Evolutionary conservation across 2,113 vertebrate species (phyloP).

Genomic region (Cebus imitator): DNA sequence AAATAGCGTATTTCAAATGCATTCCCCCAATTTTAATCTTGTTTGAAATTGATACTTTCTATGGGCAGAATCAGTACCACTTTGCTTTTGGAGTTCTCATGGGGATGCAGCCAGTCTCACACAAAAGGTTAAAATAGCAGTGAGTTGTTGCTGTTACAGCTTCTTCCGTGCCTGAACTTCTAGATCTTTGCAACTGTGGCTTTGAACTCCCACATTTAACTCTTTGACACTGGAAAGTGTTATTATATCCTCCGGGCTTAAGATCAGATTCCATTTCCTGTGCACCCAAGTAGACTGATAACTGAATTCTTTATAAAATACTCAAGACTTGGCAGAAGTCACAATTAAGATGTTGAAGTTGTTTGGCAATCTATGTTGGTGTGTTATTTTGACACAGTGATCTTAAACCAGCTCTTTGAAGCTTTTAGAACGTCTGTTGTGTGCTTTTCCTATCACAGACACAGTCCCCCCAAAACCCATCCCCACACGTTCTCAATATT

Average conservation of each 20-base stretch:
- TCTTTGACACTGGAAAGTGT: slow-evolving; percentile 44
- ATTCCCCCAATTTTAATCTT: background rate
- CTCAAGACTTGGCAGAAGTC: slow-evolving; percentile 52
- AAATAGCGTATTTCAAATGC: background rate
- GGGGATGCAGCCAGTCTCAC: background rate
- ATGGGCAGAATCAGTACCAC: background rate
- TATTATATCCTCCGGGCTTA: background rate
- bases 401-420: slow-evolving; percentile 24
- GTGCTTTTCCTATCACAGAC: background rate
- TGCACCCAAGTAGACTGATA: slow-evolving; percentile 31
- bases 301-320: slow-evolving; percentile 55
- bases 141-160: background rate
- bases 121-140: background rate
- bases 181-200: slow-evolving; percentile 26
- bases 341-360: slow-evolving; percentile 51
- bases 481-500: too few relatives aligned
- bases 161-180: background rate
- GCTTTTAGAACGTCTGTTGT: background rate
- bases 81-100: background rate
- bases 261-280: slow-evolving; percentile 65
- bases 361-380: background rate
- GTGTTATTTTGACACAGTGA: slow-evolving; percentile 38
- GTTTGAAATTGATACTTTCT: background rate
- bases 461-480: background rate
- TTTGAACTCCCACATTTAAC: slow-evolving; percentile 66